phyloP scores from a whole-genome alignment of 2,888 invertebrate genomes.

The Cryptocheilus praepositus region DNA sequence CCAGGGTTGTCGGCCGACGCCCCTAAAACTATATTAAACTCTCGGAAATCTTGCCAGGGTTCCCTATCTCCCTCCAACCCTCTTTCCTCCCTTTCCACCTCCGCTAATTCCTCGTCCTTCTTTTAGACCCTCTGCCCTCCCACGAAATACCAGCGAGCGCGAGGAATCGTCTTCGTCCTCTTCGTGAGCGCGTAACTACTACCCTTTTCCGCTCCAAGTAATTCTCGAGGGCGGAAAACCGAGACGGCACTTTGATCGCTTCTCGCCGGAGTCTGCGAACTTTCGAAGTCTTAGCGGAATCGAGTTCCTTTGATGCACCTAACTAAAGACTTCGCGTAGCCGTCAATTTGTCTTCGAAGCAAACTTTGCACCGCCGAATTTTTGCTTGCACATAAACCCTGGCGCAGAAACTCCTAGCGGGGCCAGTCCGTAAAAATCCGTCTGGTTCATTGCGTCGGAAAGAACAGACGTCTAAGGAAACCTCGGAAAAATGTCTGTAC shows the following conservation, averaged over 20 bases:
- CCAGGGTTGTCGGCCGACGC: slow-evolving; percentile 68
- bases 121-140: slow-evolving; percentile 3
- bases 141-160: background rate
- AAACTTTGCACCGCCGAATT: background rate
- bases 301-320: background rate
- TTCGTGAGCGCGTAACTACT: background rate
- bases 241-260: slow-evolving; percentile 70
- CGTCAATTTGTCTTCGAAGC: background rate
- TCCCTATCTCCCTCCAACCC: slow-evolving; percentile 49
- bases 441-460: background rate
- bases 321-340: background rate
- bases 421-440: background rate
- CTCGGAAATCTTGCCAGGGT: slow-evolving; percentile 72
- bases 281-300: slow-evolving; percentile 14
- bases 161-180: background rate
- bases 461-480: background rate
- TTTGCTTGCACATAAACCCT: background rate
- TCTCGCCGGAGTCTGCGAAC: slow-evolving; percentile 47
- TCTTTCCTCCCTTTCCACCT: slow-evolving; percentile 24
- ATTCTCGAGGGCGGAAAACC: slow-evolving; percentile 56
- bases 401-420: no score
- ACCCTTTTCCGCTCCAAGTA: slow-evolving; percentile 8
- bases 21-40: slow-evolving; percentile 75
- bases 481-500: no score
- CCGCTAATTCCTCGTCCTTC: slow-evolving; percentile 9